These are phyloP conservation scores for Cephus rjabovi DNA, from an alignment of 2,888 invertebrate genomes.

Conservation along the genomic window DNA sequence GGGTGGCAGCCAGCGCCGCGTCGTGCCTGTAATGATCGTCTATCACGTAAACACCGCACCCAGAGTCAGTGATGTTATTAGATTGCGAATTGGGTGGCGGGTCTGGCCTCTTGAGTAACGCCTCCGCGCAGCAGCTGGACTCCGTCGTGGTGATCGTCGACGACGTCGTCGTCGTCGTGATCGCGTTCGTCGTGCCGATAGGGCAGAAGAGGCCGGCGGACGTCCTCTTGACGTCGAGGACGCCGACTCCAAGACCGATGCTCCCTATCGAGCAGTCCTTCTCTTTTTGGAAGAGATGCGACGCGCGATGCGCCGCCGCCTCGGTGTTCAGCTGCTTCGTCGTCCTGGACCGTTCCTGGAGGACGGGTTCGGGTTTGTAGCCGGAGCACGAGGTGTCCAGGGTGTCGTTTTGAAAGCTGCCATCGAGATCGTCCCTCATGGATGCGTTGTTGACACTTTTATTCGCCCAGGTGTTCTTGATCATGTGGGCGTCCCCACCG, in stretches of 20 bases:
- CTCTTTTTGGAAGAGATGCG: slow-evolving; percentile 70
- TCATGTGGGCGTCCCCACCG: slow-evolving; percentile 77
- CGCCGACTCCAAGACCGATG: slow-evolving; percentile 50
- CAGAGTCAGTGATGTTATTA: slow-evolving; percentile 26
- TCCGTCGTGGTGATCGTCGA: slow-evolving; percentile 18
- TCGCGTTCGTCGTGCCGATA: slow-evolving; percentile 67
- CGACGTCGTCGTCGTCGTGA: slow-evolving; percentile 69
- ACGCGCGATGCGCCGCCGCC: slow-evolving; percentile 73
- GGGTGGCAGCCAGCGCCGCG: slow-evolving; percentile 49
- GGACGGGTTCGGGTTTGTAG: slow-evolving; percentile 74
- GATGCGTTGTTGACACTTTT: slow-evolving; percentile 81
- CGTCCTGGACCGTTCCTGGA: slow-evolving; percentile 68
- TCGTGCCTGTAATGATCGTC: slow-evolving; percentile 81
- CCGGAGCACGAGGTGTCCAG: slow-evolving; percentile 60
- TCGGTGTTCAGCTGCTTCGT: slow-evolving; percentile 90
- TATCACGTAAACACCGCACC: slow-evolving; percentile 76
- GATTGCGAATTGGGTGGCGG: neutral
- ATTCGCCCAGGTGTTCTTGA: slow-evolving; percentile 84
- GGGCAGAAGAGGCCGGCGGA: slow-evolving; percentile 53
- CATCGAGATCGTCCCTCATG: slow-evolving; percentile 64
- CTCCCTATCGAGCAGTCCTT: slow-evolving; percentile 67
- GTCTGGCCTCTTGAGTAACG: slow-evolving; percentile 29
- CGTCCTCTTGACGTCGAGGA: slow-evolving; percentile 66
- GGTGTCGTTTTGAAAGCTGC: slow-evolving; percentile 71
- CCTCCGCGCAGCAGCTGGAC: slow-evolving; percentile 30